phyloP scores from a whole-genome alignment of 2,797 vertebrate genomes.

The Acropternis orthonyx region DNA sequence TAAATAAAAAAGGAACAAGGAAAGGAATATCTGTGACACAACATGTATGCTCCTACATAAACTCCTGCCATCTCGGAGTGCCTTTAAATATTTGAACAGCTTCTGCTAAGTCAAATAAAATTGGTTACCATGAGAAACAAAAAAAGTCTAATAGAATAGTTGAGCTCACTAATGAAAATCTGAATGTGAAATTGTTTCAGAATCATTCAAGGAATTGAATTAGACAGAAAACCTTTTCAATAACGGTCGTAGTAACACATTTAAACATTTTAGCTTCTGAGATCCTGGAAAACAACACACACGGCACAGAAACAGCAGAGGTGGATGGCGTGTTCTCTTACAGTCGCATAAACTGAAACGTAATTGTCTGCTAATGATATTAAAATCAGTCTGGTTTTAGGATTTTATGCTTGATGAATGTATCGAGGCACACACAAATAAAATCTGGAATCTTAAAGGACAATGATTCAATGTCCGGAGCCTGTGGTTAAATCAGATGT shows the following conservation, averaged over 20 bases:
- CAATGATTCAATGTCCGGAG: slow-evolving; percentile 47
- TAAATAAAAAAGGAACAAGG: neutral
- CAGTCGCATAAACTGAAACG: neutral
- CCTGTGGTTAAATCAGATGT: slow-evolving; percentile 64
- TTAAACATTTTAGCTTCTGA: slow-evolving; percentile 33
- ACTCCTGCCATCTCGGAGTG: slow-evolving; percentile 70
- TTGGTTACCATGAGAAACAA: slow-evolving; percentile 71
- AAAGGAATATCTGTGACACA: slow-evolving; percentile 57
- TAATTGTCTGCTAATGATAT: neutral
- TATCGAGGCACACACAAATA: neutral
- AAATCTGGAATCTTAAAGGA: slow-evolving; percentile 44
- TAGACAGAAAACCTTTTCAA: slow-evolving; percentile 9
- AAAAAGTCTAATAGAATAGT: slow-evolving; percentile 61
- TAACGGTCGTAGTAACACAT: neutral
- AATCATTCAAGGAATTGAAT: slow-evolving; percentile 1
- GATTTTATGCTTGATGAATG: slow-evolving; percentile 21
- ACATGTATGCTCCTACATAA: slow-evolving; percentile 64
- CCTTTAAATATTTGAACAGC: slow-evolving; percentile 69
- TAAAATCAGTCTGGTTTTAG: neutral
- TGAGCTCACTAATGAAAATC: slow-evolving; percentile 1
- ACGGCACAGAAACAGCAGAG: neutral
- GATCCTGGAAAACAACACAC: slow-evolving; percentile 25
- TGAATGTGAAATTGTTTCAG: neutral
- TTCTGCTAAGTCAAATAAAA: slow-evolving; percentile 63
- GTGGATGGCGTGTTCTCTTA: neutral